phyloP scores from a whole-genome alignment of 1,140 invertebrate species.

The Zaprionus nigranus region DNA sequence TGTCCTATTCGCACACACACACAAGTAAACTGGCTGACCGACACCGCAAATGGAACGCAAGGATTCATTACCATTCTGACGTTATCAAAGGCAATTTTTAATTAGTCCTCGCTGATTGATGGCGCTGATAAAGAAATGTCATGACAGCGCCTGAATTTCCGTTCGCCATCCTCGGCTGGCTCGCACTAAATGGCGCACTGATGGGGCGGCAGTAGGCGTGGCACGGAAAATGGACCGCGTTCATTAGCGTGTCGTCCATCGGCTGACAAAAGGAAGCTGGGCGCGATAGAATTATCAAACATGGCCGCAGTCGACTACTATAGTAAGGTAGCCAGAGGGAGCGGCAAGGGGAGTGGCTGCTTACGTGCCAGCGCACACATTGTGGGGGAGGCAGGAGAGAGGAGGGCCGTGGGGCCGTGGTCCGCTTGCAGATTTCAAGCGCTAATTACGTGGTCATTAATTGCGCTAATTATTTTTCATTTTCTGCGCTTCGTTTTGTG shows the following conservation, averaged over 20 bases:
- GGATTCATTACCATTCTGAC: constrained; percentile 56
- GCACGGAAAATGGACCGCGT: constrained; percentile 38
- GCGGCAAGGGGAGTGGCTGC: not conserved
- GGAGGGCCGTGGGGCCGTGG: not conserved
- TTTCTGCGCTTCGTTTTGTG: constrained; percentile 56
- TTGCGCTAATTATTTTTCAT: constrained; percentile 84
- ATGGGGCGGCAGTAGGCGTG: not conserved
- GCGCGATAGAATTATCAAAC: constrained; percentile 79
- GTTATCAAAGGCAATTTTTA: constrained; percentile 79
- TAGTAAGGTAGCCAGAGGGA: constrained; percentile 45
- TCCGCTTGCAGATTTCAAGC: constrained; percentile 65
- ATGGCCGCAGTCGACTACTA: constrained; percentile 63
- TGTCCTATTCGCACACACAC: not conserved
- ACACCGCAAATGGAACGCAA: constrained; percentile 12
- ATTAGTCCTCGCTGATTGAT: constrained; percentile 62
- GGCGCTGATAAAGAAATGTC: constrained; percentile 77
- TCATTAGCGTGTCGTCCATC: constrained; percentile 49
- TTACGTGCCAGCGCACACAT: constrained; percentile 73
- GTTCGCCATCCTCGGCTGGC: constrained; percentile 14
- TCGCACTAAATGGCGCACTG: constrained; percentile 32
- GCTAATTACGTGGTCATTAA: constrained; percentile 83
- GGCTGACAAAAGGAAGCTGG: constrained; percentile 67
- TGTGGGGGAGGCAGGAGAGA: constrained; percentile 39
- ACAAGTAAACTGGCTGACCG: not conserved
- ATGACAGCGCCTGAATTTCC: constrained; percentile 75